These are phyloP conservation scores for Timandra comae DNA, from an alignment of 2,888 invertebrate species.

Conservation along the genomic window DNA sequence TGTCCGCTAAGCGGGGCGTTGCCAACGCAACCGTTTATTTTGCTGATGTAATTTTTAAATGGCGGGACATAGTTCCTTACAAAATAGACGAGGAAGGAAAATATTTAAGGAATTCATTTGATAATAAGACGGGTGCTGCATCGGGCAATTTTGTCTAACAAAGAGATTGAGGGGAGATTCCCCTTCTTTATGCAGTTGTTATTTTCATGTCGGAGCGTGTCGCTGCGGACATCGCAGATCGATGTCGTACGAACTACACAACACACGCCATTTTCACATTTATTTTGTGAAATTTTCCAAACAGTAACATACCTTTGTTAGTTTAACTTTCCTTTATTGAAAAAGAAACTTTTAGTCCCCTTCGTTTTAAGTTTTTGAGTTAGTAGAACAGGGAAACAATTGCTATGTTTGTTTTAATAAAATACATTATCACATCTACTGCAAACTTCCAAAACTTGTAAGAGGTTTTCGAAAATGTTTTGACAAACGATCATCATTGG, in stretches of 20 bases:
- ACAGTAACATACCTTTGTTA: too few species aligned
- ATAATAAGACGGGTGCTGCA: conserved; percentile 43
- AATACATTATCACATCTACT: too few species aligned
- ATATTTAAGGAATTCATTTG: conserved; percentile 33
- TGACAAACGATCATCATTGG: too few species aligned
- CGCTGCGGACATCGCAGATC: conserved; percentile 27
- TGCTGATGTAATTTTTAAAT: conserved; percentile 34
- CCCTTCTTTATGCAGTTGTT: conserved; percentile 56
- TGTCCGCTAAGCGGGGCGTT: conserved; percentile 36
- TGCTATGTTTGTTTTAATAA: too few species aligned
- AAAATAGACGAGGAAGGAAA: conserved; percentile 38
- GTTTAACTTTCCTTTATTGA: too few species aligned
- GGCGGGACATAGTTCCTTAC: conserved; percentile 34
- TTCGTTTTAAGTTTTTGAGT: too few species aligned
- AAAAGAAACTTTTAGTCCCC: too few species aligned
- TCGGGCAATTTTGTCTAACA: conserved; percentile 47
- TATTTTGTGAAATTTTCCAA: too few species aligned
- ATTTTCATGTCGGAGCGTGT: conserved; percentile 52
- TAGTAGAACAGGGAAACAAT: too few species aligned
- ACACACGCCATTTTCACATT: neutral
- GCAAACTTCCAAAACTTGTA: too few species aligned
- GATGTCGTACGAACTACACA: conserved; percentile 21
- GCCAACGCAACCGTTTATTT: conserved; percentile 37
- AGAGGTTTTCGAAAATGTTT: too few species aligned
- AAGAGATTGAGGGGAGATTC: conserved; percentile 47